Evolutionary conservation across 2,113 vertebrate genomes (phyloP), one percentile per base, ranked within the genome.

Genomic region (Solea solea): DNA sequence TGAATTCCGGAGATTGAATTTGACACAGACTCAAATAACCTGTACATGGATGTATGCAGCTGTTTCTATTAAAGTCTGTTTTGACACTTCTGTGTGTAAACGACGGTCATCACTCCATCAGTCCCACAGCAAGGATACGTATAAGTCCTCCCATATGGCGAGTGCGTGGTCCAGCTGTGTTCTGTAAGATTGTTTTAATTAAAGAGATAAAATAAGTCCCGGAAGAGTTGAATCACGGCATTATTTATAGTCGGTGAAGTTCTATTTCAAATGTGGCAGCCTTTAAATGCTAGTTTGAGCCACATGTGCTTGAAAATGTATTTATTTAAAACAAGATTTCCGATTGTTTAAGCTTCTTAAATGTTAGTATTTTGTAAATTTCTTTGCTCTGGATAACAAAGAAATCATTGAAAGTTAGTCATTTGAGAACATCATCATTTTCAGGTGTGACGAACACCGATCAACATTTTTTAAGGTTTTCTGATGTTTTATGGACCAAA

Each of bases 61-160:
- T 15, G 64, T 66, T 62, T 64, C 42, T 51, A 14, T 70, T 21
- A 12, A 67, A 68, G 75, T 86, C 68, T 58, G 64, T 51, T 51
- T 4, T 28, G 25, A 56, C 56, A 54, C 50, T 50, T 75, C 25
- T 76, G 64, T 79, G 71, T 69, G 42, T 57, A 64, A 40, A 80
- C 62, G 74, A n/a, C 48, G 45, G 56, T 42, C 68, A 44, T 50
- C 40, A 10, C 40, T 64, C 21, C 21, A 21, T 21, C 54, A 27
- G 65, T 45, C 13, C 41, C 13, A 55, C 14, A 67, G 57, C 9
- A 41, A 66, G 14, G 25, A 59, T 54, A 12, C 6, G 49, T 74
- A 54, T 64, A 71, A 50, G 64, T 57, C 51, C 40, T 28, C 57
- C 57, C 84, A 86, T 83, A 81, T 90, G 78, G 34, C 63, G 77